phyloP scores from a whole-genome alignment of 2,888 invertebrate species.

The Parnassius smintheus region DNA sequence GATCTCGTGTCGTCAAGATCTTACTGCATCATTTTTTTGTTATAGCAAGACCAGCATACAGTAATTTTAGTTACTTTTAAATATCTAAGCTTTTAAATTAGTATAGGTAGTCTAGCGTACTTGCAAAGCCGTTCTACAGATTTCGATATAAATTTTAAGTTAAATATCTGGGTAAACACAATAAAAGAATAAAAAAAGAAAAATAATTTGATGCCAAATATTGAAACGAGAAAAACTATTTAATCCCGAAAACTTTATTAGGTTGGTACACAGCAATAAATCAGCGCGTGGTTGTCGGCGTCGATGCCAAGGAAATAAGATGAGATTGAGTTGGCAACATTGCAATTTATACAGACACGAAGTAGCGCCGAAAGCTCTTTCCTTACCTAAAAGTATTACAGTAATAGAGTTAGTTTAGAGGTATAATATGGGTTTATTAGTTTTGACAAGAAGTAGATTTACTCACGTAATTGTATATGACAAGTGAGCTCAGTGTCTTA shows the following conservation, averaged over 20 bases:
- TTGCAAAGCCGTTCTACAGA: neutral
- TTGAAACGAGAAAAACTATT: slow-evolving; percentile 72
- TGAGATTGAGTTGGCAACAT: slow-evolving; percentile 75
- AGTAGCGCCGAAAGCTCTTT: slow-evolving; percentile 22
- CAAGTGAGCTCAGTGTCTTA: too few species aligned
- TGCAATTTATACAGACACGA: slow-evolving; percentile 44
- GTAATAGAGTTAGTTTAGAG: slow-evolving; percentile 12
- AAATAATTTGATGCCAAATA: slow-evolving; percentile 56
- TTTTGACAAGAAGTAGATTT: neutral
- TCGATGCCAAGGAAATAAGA: slow-evolving; percentile 80
- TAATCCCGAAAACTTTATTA: slow-evolving; percentile 75
- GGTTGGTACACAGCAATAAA: slow-evolving; percentile 70
- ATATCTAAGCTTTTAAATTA: too few species aligned
- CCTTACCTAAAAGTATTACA: slow-evolving; percentile 22
- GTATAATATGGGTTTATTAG: neutral
- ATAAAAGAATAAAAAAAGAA: slow-evolving; percentile 29
- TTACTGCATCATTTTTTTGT: slow-evolving; percentile 13
- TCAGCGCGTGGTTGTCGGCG: slow-evolving; percentile 61
- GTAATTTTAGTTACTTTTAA: too few species aligned
- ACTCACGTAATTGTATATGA: too few species aligned
- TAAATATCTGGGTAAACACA: neutral
- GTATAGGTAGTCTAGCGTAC: neutral
- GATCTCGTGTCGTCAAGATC: slow-evolving; percentile 16
- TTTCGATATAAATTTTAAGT: neutral
- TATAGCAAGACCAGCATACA: neutral